Evolutionary conservation across 2,888 invertebrate genomes (phyloP).

Genomic region (Rugalucina vietnamica): DNA sequence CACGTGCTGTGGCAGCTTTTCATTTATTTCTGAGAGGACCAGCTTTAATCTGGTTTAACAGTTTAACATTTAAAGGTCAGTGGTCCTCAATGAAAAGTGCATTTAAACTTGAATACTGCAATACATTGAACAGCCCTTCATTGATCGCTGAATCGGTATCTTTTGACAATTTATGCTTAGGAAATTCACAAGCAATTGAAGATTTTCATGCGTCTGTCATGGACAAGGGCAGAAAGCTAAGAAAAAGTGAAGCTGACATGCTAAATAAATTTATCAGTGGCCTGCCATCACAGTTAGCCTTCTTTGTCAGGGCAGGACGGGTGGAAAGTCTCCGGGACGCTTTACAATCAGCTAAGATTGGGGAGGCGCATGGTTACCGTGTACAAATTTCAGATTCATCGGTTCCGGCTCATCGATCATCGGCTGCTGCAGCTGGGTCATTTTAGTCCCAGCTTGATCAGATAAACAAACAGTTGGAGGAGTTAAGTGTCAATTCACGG

Average conservation of each 20-base stretch:
- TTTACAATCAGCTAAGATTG: slow-evolving; percentile 20
- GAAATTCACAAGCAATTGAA: slow-evolving; percentile 16
- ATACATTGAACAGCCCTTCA: neutral
- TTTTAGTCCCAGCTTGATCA: neutral
- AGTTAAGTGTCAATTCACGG: neutral
- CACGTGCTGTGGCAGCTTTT: neutral
- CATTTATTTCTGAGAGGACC: neutral
- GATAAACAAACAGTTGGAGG: neutral
- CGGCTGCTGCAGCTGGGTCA: neutral
- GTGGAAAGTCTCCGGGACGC: slow-evolving; percentile 13
- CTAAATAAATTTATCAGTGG: slow-evolving; percentile 23
- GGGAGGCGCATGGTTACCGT: slow-evolving; percentile 42
- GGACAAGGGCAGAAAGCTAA: slow-evolving; percentile 21
- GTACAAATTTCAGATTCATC: neutral
- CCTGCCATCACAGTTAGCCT: slow-evolving; percentile 27
- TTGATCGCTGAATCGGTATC: slow-evolving; percentile 2
- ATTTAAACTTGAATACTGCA: neutral
- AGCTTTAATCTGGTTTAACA: neutral
- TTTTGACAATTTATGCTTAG: slow-evolving; percentile 1
- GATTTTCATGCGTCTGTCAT: slow-evolving; percentile 18
- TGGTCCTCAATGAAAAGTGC: neutral
- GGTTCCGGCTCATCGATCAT: neutral
- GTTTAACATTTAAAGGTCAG: neutral
- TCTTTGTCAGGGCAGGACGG: slow-evolving; percentile 25
- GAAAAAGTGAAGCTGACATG: slow-evolving; percentile 19